A percentile compares a stretch with the other conserved stretches of the same genome.
Conservation (phyloP, 2,888 invertebrate species). For the Orthonychiurus folsomi region DNA sequence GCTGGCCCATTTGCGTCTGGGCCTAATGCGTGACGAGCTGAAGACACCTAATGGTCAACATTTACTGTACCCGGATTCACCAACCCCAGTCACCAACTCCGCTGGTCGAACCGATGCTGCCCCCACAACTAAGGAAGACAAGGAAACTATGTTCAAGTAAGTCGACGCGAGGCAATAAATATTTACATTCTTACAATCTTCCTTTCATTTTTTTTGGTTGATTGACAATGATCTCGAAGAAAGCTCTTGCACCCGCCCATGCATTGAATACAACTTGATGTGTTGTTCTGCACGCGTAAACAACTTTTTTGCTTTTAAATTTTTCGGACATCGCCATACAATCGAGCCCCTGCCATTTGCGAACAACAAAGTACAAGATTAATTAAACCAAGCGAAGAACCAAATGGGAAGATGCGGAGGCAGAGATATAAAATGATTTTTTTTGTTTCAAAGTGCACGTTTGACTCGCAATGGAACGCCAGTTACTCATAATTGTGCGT, state of each 20-base stretch:
- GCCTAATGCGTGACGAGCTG: slow-evolving; percentile 28
- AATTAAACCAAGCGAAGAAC: no score
- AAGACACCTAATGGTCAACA: slow-evolving; percentile 19
- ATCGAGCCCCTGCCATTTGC: no score
- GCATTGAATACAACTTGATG: background rate
- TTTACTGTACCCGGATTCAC: slow-evolving; percentile 27
- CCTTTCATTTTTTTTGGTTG: background rate
- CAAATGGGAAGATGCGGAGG: no score
- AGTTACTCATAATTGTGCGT: background rate
- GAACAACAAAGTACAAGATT: no score
- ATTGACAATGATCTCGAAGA: slow-evolving; percentile 1
- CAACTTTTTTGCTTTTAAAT: no score
- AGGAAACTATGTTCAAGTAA: slow-evolving; percentile 44
- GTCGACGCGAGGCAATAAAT: slow-evolving; percentile 13
- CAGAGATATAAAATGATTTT: no score
- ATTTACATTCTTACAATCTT: background rate
- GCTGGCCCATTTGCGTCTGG: slow-evolving; percentile 31
- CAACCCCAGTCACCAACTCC: slow-evolving; percentile 29
- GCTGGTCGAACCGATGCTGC: slow-evolving; percentile 38
- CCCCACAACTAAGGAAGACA: slow-evolving; percentile 43
- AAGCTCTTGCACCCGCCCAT: background rate
- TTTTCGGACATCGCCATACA: no score
- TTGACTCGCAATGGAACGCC: no score
- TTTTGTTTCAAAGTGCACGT: no score
- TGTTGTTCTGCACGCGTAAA: background rate